phyloP scores from a whole-genome alignment of 1,140 invertebrate species.

The Tetramorium parvispinum region DNA sequence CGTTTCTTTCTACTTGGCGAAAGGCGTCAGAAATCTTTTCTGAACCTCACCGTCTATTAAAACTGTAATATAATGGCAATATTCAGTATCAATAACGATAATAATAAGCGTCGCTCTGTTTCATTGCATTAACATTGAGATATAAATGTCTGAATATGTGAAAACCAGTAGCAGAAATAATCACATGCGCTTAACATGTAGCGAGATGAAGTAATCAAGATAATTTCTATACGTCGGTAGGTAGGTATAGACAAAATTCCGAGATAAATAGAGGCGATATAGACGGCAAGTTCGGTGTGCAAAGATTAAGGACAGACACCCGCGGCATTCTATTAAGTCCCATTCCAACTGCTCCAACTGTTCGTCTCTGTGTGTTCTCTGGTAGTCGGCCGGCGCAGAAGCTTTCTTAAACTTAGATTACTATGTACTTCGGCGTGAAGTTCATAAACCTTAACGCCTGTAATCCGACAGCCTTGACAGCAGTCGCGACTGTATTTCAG shows the following conservation, averaged over 20 bases:
- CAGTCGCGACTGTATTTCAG: slow-evolving; percentile 20
- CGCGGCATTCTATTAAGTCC: slow-evolving; percentile 58
- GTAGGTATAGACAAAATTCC: slow-evolving; percentile 12
- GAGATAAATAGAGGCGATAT: slow-evolving; percentile 54
- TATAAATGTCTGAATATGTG: not conserved
- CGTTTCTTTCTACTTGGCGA: not conserved
- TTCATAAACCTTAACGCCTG: slow-evolving; percentile 61
- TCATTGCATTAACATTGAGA: not conserved
- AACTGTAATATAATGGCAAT: not conserved
- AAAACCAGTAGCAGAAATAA: slow-evolving; percentile 3
- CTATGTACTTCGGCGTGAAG: slow-evolving; percentile 58
- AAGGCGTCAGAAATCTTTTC: not conserved
- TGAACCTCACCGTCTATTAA: not conserved
- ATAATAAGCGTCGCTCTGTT: not conserved
- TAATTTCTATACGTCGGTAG: not conserved
- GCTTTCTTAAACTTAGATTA: slow-evolving; percentile 63
- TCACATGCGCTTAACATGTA: not conserved
- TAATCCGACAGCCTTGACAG: slow-evolving; percentile 48
- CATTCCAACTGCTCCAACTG: slow-evolving; percentile 48
- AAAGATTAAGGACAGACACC: slow-evolving; percentile 55
- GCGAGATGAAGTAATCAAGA: slow-evolving; percentile 23
- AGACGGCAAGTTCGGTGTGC: slow-evolving; percentile 26
- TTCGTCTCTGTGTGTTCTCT: slow-evolving; percentile 53
- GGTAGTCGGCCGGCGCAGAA: slow-evolving; percentile 40
- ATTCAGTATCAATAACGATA: not conserved